phyloP scores from a whole-genome alignment of 2,113 vertebrate genomes.

The Trogon melanurus region DNA sequence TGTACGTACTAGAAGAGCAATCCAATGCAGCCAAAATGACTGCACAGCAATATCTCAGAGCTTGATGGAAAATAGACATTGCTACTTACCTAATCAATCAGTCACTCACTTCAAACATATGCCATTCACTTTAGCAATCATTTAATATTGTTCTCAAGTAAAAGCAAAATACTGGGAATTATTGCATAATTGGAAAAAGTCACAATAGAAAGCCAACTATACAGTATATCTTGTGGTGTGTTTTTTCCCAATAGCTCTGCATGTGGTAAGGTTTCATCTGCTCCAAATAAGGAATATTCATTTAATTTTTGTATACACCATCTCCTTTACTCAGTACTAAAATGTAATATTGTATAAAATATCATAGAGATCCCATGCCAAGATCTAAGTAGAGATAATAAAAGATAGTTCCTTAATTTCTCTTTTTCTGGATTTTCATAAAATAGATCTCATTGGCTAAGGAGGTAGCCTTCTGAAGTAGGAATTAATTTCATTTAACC shows the following conservation, averaged over 20 bases:
- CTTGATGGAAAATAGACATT: background rate
- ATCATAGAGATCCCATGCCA: background rate
- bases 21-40: background rate
- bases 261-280: background rate
- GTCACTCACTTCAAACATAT: background rate
- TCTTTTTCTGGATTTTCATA: background rate
- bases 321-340: background rate
- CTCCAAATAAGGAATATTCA: background rate
- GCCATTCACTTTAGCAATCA: background rate
- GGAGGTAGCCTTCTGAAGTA: background rate
- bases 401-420: background rate
- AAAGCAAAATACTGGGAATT: background rate
- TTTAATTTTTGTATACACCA: background rate
- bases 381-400: background rate
- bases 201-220: background rate
- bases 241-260: background rate
- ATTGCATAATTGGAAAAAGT: background rate
- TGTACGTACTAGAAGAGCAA: background rate
- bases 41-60: background rate
- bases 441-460: background rate
- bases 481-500: background rate
- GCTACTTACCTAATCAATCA: background rate
- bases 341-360: background rate
- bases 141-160: background rate
- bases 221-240: rapidly evolving